phyloP scores from a whole-genome alignment of 2,888 invertebrate species.

The Conistra vaccinii region DNA sequence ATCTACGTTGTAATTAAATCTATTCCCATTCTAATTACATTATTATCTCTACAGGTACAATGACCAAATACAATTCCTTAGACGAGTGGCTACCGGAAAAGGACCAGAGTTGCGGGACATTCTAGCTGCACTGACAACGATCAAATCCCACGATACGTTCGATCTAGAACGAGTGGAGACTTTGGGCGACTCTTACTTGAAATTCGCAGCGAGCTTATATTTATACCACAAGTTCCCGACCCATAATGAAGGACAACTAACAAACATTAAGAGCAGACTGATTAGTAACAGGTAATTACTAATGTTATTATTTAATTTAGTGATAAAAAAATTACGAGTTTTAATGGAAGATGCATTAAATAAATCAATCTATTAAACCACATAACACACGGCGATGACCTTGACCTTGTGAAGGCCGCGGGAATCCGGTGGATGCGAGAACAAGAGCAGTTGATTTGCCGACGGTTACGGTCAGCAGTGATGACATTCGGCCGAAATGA shows the following conservation, averaged over 20 bases:
- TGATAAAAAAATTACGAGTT: not conserved
- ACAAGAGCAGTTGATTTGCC: not conserved
- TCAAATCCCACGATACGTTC: conserved; percentile 94
- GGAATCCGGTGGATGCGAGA: not conserved
- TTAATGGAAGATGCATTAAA: not conserved
- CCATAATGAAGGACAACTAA: conserved; percentile 95
- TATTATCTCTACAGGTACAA: conserved; percentile 74
- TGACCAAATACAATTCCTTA: conserved; percentile 77
- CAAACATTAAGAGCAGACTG: conserved; percentile 92
- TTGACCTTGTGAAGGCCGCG: not conserved
- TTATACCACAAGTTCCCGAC: conserved; percentile 93
- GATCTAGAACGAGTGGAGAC: conserved; percentile 96
- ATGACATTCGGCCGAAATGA: not conserved
- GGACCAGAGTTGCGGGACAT: conserved; percentile 89
- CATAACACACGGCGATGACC: not conserved
- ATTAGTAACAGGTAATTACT: conserved; percentile 94
- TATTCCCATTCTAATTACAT: not conserved
- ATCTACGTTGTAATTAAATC: not conserved
- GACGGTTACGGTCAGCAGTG: not conserved
- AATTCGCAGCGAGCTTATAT: conserved; percentile 94
- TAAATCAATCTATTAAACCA: not conserved
- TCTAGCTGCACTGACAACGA: conserved; percentile 93
- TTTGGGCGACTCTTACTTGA: conserved; percentile 97
- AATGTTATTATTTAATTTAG: conserved; percentile 60
- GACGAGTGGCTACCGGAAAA: conserved; percentile 62